A percentile compares a stretch with the other conserved stretches of the same genome.
Conservation (phyloP, 1,140 invertebrate genomes). For the Acyrthosiphon pisum region DNA sequence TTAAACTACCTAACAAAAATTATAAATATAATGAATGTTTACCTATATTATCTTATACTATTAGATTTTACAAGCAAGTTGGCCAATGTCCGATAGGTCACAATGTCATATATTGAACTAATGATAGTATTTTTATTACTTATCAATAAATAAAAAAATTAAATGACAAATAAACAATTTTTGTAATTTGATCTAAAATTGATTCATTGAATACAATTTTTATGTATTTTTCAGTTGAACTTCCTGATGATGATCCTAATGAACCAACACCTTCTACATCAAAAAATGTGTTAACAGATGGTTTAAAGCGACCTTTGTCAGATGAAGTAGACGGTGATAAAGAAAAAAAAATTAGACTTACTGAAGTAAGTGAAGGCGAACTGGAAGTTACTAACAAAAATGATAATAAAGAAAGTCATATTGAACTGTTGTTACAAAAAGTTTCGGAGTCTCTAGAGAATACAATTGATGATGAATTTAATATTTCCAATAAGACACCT, state of each 20-base stretch:
- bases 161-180: background rate
- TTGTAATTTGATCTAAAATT: background rate
- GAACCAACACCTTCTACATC: background rate
- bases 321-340: background rate
- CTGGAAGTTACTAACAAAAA: background rate
- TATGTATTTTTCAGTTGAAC: background rate
- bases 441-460: background rate
- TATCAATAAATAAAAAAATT: background rate
- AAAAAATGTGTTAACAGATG: background rate
- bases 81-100: background rate
- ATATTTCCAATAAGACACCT: background rate
- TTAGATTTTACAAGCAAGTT: background rate
- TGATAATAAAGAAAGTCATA: background rate
- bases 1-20: no score
- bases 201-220: background rate
- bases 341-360: background rate
- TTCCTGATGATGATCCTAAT: background rate
- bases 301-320: slow-evolving; percentile 30
- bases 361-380: background rate
- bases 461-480: background rate
- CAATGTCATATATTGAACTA: background rate
- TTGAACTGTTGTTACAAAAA: background rate
- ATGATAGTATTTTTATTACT: background rate
- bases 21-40: no score
- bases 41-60: no score